Conservation (phyloP, 2,113 vertebrate species). For the Mus musculus region DNA sequence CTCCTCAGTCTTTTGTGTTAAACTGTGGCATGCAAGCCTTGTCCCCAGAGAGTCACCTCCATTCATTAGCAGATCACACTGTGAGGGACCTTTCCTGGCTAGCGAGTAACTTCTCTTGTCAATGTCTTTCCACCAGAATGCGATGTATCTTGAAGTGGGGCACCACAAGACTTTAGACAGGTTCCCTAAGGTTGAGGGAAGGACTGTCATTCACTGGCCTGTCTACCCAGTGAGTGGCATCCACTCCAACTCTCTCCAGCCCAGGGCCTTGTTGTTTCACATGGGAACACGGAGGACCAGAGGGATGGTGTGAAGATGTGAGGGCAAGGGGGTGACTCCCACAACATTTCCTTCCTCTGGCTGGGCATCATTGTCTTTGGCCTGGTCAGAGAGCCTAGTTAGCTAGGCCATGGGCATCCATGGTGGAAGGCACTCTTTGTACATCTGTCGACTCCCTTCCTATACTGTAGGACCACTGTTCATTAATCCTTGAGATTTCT, state of each 20-base stretch:
- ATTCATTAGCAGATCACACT: conserved; percentile 12
- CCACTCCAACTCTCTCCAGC: background rate
- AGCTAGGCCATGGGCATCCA: background rate
- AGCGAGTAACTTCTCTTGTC: conserved; percentile 11
- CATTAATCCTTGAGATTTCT: background rate
- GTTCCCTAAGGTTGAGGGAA: rapidly evolving
- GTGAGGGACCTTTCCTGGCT: background rate
- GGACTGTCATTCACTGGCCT: background rate
- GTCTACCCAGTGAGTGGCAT: background rate
- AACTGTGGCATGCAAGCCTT: background rate
- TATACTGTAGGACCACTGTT: background rate
- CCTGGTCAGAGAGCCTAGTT: rapidly evolving
- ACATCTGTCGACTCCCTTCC: background rate
- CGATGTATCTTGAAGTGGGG: background rate
- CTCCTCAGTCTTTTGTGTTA: conserved; percentile 1
- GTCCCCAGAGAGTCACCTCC: conserved; percentile 10
- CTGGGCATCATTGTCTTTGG: rapidly evolving
- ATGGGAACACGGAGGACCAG: background rate
- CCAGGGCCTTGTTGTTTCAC: background rate
- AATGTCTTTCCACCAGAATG: background rate
- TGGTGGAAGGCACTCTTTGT: too few relatives aligned
- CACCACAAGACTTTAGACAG: background rate
- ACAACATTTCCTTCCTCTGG: rapidly evolving
- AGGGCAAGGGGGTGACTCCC: too few relatives aligned
- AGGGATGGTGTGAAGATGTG: background rate